These are phyloP conservation scores for Limnothrissa miodon DNA, from an alignment of 2,113 vertebrate genomes.

Conservation along the genomic window DNA sequence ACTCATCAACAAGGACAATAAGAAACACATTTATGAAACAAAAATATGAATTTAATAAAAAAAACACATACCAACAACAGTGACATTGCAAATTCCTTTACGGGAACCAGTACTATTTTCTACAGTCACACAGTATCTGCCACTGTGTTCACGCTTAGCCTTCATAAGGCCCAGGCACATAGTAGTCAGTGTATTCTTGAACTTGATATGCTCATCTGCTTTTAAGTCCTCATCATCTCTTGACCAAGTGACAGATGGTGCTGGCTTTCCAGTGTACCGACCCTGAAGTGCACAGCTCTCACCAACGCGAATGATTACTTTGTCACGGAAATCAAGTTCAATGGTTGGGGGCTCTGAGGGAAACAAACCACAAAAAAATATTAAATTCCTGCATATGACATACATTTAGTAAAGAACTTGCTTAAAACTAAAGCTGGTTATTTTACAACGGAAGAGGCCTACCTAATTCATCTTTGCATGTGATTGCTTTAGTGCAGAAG, in stretches of 20 bases:
- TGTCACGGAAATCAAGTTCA: constrained; percentile 94
- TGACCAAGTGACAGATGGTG: constrained; percentile 87
- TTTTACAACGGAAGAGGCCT: constrained; percentile 45
- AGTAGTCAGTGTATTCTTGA: constrained; percentile 84
- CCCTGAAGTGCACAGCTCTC: constrained; percentile 91
- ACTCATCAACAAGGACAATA: too few species aligned
- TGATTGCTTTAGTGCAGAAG: constrained; percentile 93
- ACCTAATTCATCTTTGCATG: constrained; percentile 95
- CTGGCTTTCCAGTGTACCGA: constrained; percentile 89
- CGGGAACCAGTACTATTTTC: constrained; percentile 93
- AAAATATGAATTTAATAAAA: background rate
- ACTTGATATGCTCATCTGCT: constrained; percentile 80
- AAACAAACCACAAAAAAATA: constrained; percentile 21
- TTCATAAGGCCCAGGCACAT: constrained; percentile 86
- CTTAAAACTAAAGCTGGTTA: background rate
- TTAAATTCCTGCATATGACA: background rate
- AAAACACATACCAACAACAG: constrained; percentile 86
- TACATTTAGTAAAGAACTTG: background rate
- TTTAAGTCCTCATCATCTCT: constrained; percentile 85
- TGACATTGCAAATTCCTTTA: constrained; percentile 89
- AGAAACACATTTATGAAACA: too few species aligned
- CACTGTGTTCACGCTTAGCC: constrained; percentile 85
- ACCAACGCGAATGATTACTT: constrained; percentile 85
- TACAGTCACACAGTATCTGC: constrained; percentile 88
- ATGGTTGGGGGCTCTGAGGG: constrained; percentile 89